Base-by-base conservation (phyloP, 2,888 invertebrate species). In the Melanostoma mellinum region DNA sequence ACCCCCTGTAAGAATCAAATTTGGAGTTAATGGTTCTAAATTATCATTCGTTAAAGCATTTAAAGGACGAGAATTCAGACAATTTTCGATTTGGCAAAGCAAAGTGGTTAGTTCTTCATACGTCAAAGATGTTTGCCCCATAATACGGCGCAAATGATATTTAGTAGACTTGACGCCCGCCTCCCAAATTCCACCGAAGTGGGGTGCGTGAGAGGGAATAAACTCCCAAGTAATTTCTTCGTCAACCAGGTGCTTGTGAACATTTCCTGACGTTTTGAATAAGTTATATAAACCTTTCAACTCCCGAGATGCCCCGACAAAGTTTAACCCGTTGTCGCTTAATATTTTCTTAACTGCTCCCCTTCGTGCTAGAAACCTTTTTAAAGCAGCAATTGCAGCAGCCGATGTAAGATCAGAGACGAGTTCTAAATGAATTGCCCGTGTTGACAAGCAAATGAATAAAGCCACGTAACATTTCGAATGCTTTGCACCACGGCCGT, bases 401-500 rank as follows among this genome's bases (percentile, higher is more conserved):
- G 10, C 61, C 35, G 46, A 61, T 2, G 48, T 61, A 1, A 46
- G 35, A 35, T 46, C 46, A 9, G 61, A 61, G 10, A 48, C 61
- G 35, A 61, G 61, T 61, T 61, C 61, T 32, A 60, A 50, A 50
- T 30, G 48, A 50, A 50, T 6, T 50, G 32, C 48, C 6, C 48
- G 4, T 6, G 10, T 50, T 35, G 10, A 46, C 6, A 61, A 35
- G 6, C 60, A 61, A 46, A 61, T 46, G 35, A 61, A 44, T 1
- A 60, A 46, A 46, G 61, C 46, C 35, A 46, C 61, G 35, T 61
- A 61, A 35, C 36, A 46, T 61, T 61, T 61, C 6, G 10, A 20
- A 46, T 60, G 60, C 35, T 60, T 46, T 2, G 60, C 60, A 9
- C 44, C 46, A 60, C 60, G 60, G 35, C 61, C 61, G 30, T 35